Evolutionary conservation across 2,113 vertebrate species (phyloP).

Genomic region (Plestiodon gilberti): DNA sequence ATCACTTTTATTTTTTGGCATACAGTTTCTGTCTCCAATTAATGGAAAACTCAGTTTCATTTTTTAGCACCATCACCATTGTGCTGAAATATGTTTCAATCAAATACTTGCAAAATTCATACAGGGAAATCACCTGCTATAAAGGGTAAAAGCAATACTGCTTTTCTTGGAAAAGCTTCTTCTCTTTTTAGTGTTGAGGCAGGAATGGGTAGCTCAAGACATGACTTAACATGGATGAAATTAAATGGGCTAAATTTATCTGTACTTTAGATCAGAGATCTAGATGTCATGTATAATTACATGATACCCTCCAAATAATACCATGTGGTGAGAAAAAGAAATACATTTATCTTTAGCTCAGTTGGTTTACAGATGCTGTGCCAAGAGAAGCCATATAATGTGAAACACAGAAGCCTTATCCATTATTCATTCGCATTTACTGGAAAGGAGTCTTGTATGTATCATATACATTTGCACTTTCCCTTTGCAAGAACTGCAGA

Average conservation of each 20-base stretch:
- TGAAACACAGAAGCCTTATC: slow-evolving; percentile 33
- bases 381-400: slow-evolving; percentile 44
- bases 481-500: slow-evolving; percentile 9
- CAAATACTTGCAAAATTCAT: neutral
- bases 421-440: slow-evolving; percentile 56
- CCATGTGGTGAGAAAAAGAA: neutral
- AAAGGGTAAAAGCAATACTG: neutral
- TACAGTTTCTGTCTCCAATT: neutral
- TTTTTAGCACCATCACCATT: neutral
- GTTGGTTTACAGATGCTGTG: slow-evolving; percentile 49
- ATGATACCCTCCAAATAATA: slow-evolving; percentile 10
- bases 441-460: slow-evolving; percentile 22
- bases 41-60: neutral
- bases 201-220: slow-evolving; percentile 1
- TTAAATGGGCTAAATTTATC: slow-evolving; percentile 24
- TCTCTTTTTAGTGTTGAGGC: neutral
- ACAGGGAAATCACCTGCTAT: neutral
- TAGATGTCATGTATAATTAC: slow-evolving; percentile 20
- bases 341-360: slow-evolving; percentile 30
- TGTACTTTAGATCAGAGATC: slow-evolving; percentile 20
- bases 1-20: neutral
- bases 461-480: slow-evolving; percentile 24
- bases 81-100: neutral
- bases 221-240: slow-evolving; percentile 6
- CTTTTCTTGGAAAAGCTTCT: neutral